Evolutionary conservation across 1,140 invertebrate genomes (phyloP).

Genomic region (Marisa cornuarietis): DNA sequence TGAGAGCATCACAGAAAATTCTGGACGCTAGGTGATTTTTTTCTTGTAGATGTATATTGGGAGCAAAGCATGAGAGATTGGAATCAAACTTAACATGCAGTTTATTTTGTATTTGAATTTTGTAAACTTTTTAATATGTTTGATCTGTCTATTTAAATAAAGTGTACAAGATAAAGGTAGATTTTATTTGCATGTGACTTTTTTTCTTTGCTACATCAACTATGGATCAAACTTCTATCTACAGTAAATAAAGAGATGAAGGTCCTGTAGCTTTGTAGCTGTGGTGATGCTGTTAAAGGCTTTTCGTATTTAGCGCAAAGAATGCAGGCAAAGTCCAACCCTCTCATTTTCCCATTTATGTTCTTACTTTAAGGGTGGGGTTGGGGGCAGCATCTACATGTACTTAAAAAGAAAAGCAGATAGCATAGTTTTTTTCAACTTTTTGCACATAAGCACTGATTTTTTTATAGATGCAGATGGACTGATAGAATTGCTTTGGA

Average conservation of each 20-base stretch:
- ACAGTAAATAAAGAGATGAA: neutral
- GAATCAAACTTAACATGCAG: neutral
- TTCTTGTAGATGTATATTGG: neutral
- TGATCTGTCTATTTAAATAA: neutral
- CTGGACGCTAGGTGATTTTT: conserved; percentile 47
- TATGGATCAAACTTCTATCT: too few relatives aligned
- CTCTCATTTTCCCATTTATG: too few relatives aligned
- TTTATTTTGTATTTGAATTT: neutral
- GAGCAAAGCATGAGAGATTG: neutral
- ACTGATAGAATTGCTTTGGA: too few relatives aligned
- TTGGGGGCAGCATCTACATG: too few relatives aligned
- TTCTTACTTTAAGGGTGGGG: too few relatives aligned
- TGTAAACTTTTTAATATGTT: neutral
- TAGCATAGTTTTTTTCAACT: too few relatives aligned
- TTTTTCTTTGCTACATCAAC: neutral
- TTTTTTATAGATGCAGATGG: too few relatives aligned
- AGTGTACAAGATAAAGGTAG: neutral
- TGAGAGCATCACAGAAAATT: conserved; percentile 67
- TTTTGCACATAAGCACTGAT: too few relatives aligned
- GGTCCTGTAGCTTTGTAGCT: neutral
- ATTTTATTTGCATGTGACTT: neutral
- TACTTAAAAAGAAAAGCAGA: too few relatives aligned
- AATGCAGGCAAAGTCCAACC: too few relatives aligned
- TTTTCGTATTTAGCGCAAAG: too few relatives aligned
- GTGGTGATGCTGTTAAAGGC: too few relatives aligned